Evolutionary conservation across 2,797 vertebrate genomes (phyloP), one percentile per base, ranked within the genome.

Genomic region (Notamacropus eugenii): DNA sequence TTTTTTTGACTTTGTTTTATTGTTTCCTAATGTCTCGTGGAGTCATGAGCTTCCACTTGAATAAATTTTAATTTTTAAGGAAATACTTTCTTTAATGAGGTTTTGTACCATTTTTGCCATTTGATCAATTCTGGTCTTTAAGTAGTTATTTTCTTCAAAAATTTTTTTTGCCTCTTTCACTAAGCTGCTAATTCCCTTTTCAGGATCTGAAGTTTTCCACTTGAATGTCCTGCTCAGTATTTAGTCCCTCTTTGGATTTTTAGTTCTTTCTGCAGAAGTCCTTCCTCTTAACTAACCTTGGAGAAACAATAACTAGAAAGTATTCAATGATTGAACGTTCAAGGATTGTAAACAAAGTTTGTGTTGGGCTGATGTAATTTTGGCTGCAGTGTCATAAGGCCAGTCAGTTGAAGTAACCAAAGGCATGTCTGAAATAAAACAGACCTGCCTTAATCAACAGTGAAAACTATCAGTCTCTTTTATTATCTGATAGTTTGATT

Each of bases 361-460:
- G 94, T 97, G 95, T 96, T 98, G 98, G 97, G 74, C 12, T 97
- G 95, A 95, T 97, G 92, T 96, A 94, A 97, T 93, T 92, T 98
- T 98, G 98, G 94, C 96, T 94, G 5, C 96, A 52, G 54, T 34
- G 31, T 97, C 93, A 97, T 96, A 57, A 98, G 96, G 92, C 97
- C 93, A 54, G 97, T 96, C 62, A 98, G 92, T 97, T 98, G 98
- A 98, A 98, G 97, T 98, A 97, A 98, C 96, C 95, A 95, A 56
- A 95, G 92, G 96, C 97, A 98, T 31, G 91, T 97, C 95, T 91
- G 94, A 97, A 97, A 98, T 93, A 97, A 98, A 97, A 57, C 96
- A 97, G 97, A 52, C 91, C 92, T 91, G 22, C 97, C 96, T 1
- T 92, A 92, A 2, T 95, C 40, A 92, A 87, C 93, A 95, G 1